A percentile compares a stretch with the other conserved stretches of the same genome.
Evolutionary conservation across 1,140 invertebrate genomes (phyloP).

Genomic region (Drosophila lini): DNA sequence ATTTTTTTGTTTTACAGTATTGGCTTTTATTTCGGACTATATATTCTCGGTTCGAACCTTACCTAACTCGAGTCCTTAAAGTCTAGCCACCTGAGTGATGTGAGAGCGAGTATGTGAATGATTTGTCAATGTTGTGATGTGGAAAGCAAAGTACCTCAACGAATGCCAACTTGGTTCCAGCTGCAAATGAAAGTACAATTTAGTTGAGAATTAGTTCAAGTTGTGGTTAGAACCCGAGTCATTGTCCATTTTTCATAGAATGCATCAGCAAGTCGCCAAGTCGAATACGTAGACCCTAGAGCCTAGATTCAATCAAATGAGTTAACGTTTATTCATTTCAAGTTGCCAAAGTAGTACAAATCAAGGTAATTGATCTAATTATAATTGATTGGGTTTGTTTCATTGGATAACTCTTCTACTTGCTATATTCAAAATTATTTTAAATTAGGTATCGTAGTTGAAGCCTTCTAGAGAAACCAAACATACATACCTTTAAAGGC

Average conservation of each 20-base stretch:
- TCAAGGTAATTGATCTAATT: background rate
- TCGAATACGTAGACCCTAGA: background rate
- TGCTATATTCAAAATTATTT: background rate
- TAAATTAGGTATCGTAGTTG: background rate
- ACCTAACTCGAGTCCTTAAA: background rate
- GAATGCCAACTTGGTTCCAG: slow-evolving; percentile 70
- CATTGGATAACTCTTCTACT: background rate
- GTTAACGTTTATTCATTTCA: background rate
- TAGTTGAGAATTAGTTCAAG: slow-evolving; percentile 61
- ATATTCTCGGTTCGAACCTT: background rate
- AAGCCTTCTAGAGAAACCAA: background rate
- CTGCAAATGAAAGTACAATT: slow-evolving; percentile 77
- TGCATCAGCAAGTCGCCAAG: slow-evolving; percentile 8
- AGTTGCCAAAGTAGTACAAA: slow-evolving; percentile 22
- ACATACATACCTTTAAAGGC: background rate
- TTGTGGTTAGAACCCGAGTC: slow-evolving; percentile 15
- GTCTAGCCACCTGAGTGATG: background rate
- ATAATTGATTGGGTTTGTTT: background rate
- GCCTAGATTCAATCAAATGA: slow-evolving; percentile 5
- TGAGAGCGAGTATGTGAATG: slow-evolving; percentile 24
- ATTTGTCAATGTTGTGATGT: slow-evolving; percentile 69
- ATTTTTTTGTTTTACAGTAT: too few species aligned
- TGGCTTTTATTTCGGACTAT: background rate
- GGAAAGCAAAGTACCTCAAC: slow-evolving; percentile 76
- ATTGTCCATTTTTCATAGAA: slow-evolving; percentile 37